Evolutionary conservation across 1,140 invertebrate genomes (phyloP), one percentile per base, ranked within the genome.

Genomic region (Drosophila tristis): DNA sequence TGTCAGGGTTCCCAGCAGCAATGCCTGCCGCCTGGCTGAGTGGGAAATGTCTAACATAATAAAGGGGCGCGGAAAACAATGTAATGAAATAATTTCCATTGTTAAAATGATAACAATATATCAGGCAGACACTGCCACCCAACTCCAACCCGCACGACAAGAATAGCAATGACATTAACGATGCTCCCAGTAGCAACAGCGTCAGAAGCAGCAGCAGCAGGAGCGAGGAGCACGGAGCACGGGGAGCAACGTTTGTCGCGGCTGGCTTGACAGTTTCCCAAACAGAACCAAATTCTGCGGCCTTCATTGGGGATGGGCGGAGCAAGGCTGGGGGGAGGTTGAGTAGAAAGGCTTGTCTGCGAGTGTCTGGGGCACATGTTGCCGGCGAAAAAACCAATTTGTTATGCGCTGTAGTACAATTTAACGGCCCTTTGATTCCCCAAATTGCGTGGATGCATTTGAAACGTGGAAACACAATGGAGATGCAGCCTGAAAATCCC

Each of bases 61-160:
- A 61, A 85, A 78, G 68, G 57, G 62, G 60, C 59, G 60, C 66
- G 65, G 35, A 73, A 85, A 75, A 90, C 67, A 80, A 80, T 84
- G 78, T 90, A 90, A 86, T 90, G 86, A 90, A 90, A 90, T 90
- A 90, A 90, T 90, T 90, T 90, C 55, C 77, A 90, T 81, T 75
- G 80, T 85, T 73, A 70, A 80, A 90, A 90, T 90, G 78, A 90
- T 86, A 90, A 90, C 86, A 85, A 90, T 90, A 90, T 90, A 90
- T 90, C 85, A 90, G 90, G 71, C 55, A 81, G 80, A 81, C 74
- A 72, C 72, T 39, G 60, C 54, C 51, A 50, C 16, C 15, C 67
- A 45, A 42, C 49, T 42, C 16, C 47, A 50, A 25, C 42, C n/a
- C 42, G 31, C n/a, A 20, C 56, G 51, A 56, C 35, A 70, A 23